Conservation (phyloP, 2,113 vertebrate genomes). For the Rhegmatorhina hoffmannsi region DNA sequence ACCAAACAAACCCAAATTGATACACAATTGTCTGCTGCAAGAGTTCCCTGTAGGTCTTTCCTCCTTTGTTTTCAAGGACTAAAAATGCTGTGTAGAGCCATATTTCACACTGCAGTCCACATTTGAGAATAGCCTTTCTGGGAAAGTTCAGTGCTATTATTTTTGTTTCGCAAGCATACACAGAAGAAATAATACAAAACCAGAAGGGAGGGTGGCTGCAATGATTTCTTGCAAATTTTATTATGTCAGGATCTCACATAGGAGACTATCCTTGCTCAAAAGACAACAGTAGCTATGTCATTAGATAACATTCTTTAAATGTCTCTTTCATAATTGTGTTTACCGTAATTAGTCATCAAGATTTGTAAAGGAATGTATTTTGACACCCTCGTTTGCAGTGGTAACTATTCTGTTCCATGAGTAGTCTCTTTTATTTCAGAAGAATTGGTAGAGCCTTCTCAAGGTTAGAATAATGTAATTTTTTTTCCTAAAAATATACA, state of each 20-base stretch:
- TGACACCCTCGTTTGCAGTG: not conserved
- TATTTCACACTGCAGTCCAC: not conserved
- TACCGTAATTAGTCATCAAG: not conserved
- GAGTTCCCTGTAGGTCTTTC: not conserved
- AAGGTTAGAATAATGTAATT: not conserved
- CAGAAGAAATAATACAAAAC: not conserved
- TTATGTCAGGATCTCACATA: not conserved
- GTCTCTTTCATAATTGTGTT: not conserved
- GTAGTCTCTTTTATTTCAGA: not conserved
- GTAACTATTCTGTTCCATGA: not conserved
- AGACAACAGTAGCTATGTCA: not conserved
- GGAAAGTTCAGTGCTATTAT: not conserved
- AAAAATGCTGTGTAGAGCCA: not conserved
- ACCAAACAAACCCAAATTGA: not conserved
- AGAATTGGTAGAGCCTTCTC: not conserved
- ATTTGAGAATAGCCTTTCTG: not conserved
- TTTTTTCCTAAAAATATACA: not conserved
- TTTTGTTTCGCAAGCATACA: not conserved
- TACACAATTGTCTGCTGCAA: not conserved
- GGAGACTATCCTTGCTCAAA: not conserved
- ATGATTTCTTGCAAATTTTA: not conserved
- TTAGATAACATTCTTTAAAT: not conserved
- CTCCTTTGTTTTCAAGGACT: conserved; percentile 9
- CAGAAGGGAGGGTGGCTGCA: not conserved
- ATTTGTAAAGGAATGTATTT: not conserved